Percentiles rank a stretch among this genome's conserved stretches.
Conservation (phyloP, 1,140 invertebrate genomes). For the Drosophila ohnishii region DNA sequence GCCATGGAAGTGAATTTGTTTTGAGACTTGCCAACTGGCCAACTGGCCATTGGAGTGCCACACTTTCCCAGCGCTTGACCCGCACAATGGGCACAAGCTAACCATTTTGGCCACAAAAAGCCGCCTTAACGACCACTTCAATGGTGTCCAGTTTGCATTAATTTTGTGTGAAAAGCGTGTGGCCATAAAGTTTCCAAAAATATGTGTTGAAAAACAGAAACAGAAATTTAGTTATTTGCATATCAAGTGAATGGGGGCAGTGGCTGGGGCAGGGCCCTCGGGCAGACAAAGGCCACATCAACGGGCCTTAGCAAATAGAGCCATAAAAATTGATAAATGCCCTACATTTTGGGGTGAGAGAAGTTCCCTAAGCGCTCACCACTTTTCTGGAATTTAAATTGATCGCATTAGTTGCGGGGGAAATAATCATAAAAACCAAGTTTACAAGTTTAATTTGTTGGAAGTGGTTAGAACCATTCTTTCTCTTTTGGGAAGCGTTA, state of each 20-base stretch:
- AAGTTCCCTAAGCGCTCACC: conserved; percentile 48
- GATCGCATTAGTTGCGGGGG: conserved; percentile 36
- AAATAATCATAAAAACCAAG: conserved; percentile 52
- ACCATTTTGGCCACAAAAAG: conserved; percentile 55
- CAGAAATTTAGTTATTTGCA: conserved; percentile 68
- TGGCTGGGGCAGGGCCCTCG: not conserved
- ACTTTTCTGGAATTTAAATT: conserved; percentile 41
- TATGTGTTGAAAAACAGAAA: conserved; percentile 75
- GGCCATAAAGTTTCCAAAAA: conserved; percentile 69
- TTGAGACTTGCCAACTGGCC: conserved; percentile 25
- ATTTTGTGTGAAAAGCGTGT: conserved; percentile 57
- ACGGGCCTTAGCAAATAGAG: conserved; percentile 55
- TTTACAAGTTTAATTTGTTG: conserved; percentile 48
- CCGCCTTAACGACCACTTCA: conserved; percentile 46
- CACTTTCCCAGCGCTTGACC: conserved; percentile 67
- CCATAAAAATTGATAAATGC: conserved; percentile 75
- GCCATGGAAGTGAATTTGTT: conserved; percentile 41
- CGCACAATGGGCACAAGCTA: conserved; percentile 65
- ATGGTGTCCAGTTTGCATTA: conserved; percentile 69
- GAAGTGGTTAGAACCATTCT: conserved; percentile 16
- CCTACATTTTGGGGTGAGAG: conserved; percentile 45
- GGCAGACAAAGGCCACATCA: conserved; percentile 21
- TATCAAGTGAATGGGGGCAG: conserved; percentile 61
- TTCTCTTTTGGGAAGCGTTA: conserved; percentile 16
- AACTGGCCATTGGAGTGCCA: conserved; percentile 43